Conservation (phyloP, 2,113 vertebrate species). For the Jaculus jaculus region DNA sequence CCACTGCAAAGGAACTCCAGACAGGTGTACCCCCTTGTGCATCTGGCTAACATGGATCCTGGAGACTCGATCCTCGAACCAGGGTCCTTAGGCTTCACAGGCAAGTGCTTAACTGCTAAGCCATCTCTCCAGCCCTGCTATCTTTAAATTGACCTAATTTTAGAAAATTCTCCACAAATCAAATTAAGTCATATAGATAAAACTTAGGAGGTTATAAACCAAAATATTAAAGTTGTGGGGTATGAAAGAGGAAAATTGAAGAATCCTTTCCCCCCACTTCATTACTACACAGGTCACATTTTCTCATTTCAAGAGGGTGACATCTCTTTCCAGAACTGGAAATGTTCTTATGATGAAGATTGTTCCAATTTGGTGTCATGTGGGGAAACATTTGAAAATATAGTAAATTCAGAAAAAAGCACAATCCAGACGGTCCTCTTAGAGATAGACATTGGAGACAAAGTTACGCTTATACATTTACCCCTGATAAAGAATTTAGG, state of each 20-base stretch:
- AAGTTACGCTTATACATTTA: not conserved
- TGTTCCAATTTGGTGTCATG: not conserved
- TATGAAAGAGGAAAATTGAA: not conserved
- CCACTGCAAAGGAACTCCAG: no score
- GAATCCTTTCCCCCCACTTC: slow-evolving; percentile 6
- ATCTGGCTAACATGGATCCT: no score
- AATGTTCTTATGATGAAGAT: not conserved
- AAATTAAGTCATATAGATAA: not conserved
- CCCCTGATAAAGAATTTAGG: not conserved
- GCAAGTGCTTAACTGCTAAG: no score
- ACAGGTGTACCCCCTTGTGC: no score
- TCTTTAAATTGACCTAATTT: slow-evolving; percentile 9
- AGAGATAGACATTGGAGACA: not conserved
- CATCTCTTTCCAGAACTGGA: not conserved
- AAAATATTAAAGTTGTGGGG: not conserved
- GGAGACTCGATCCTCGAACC: no score
- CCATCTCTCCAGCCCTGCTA: no score
- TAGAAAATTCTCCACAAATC: not conserved
- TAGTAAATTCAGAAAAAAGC: not conserved
- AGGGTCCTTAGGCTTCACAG: no score
- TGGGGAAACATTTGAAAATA: not conserved
- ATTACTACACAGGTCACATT: not conserved
- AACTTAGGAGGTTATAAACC: not conserved
- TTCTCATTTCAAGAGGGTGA: not conserved
- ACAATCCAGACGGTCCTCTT: not conserved